Evolutionary conservation across 2,888 invertebrate species (phyloP), one percentile per base, ranked within the genome.

Genomic region (Ligdia adustata): DNA sequence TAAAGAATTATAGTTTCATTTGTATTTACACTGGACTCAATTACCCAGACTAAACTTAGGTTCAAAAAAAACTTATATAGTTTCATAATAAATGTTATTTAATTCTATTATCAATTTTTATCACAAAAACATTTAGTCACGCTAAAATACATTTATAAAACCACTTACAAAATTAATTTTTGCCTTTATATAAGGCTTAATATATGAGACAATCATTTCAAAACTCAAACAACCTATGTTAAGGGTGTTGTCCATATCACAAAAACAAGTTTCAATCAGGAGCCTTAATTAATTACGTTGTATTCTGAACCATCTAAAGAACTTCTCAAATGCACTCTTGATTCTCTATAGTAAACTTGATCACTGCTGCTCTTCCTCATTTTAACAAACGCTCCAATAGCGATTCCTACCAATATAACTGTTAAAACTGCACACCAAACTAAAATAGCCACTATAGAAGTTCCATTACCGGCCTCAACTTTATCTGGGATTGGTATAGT

Each of bases 291-390:
- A 16, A 60, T 74, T 68, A 49, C 43, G 63, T 20, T 64, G 45
- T 68, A 70, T 9, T 81, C 79, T n/a, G 79, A 65, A 11, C 64
- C 63, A 11, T 60, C 63, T 9, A 79, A 43, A 3, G 82, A 78
- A 45, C 63, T 73, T 22, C 71, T 62, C 22, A 73, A 60, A 37
- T 67, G 69, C 53, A 73, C 53, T 7, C 67, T 69, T 1, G 72
- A 64, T 4, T 68, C 64, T 34, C 60, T 65, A 29, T 55, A 55
- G 12, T 64, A 46, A 9, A 55, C 55, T 13, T 47, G 29, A 11
- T 41, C 48, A 29, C 29, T 22, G 13, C 9, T 40, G 9, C 46
- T 44, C 5, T 42, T 51, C 18, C 32, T 51, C 16, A 44, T 7
- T 27, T 49, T 53, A 7, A 53, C 37, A 11, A 44, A 53, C 0